Percentiles rank a stretch among this genome's conserved stretches.
Conservation (phyloP, 2,888 invertebrate species). For the Nemapogon koenigi region DNA sequence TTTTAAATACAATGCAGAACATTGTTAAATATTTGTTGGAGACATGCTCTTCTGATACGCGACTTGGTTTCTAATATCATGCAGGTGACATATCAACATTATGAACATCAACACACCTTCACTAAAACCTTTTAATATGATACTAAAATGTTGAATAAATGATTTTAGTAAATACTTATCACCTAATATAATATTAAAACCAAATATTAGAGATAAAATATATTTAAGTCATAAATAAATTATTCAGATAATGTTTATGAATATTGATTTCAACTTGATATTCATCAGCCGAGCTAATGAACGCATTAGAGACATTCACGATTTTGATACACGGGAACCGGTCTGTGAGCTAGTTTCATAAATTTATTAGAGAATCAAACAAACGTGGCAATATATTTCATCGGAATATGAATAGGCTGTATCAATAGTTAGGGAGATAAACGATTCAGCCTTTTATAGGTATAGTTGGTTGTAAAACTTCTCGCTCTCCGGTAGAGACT, state of each 20-base stretch:
- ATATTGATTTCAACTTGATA: constrained; percentile 24
- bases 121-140: neutral
- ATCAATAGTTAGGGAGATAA: constrained; percentile 50
- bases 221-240: constrained; percentile 3
- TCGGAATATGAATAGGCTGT: constrained; percentile 44
- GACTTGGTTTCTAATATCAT: neutral
- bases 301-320: constrained; percentile 44
- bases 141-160: neutral
- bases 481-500: constrained; percentile 27
- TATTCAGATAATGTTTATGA: neutral
- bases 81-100: neutral
- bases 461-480: constrained; percentile 44
- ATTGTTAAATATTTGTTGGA: too few species aligned
- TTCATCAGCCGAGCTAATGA: constrained; percentile 55
- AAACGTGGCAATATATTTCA: constrained; percentile 43
- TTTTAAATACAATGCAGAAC: constrained; percentile 6
- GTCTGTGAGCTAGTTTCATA: constrained; percentile 39
- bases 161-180: constrained; percentile 1
- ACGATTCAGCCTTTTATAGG: constrained; percentile 51
- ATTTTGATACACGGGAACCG: constrained; percentile 30
- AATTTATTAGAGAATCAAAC: constrained; percentile 40
- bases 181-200: constrained; percentile 6
- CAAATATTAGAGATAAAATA: constrained; percentile 19
- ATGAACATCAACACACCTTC: neutral
- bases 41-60: too few species aligned